Conservation (phyloP, 2,797 vertebrate species). For the Enteromius paludinosus region DNA sequence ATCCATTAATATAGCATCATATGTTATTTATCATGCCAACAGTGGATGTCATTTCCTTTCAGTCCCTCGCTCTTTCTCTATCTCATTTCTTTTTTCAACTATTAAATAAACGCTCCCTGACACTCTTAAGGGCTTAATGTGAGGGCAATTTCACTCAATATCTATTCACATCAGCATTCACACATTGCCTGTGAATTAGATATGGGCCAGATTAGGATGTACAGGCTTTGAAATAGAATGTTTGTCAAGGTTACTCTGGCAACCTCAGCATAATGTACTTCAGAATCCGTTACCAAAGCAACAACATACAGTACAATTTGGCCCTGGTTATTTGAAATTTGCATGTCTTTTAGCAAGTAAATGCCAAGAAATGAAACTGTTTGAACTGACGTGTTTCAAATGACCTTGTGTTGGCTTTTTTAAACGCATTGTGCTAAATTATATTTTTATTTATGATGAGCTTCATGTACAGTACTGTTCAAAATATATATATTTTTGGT, state of each 20-base stretch:
- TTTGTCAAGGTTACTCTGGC: constrained; percentile 26
- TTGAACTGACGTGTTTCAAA: constrained; percentile 13
- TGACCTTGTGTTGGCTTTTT: neutral
- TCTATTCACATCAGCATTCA: constrained; percentile 23
- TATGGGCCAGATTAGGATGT: neutral
- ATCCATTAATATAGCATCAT: constrained; percentile 30
- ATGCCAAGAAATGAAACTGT: constrained; percentile 11
- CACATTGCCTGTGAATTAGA: constrained; percentile 7
- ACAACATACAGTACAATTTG: constrained; percentile 2
- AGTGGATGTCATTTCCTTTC: constrained; percentile 32
- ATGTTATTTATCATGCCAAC: constrained; percentile 34
- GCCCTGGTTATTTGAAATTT: constrained; percentile 28
- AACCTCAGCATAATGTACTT: constrained; percentile 19
- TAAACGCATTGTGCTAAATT: neutral
- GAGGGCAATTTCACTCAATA: neutral
- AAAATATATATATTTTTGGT: neutral
- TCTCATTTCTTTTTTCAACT: constrained; percentile 1
- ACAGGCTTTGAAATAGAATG: constrained; percentile 23
- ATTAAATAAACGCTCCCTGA: neutral
- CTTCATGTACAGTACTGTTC: neutral
- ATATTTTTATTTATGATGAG: constrained; percentile 7
- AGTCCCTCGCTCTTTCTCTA: neutral
- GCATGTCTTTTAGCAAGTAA: constrained; percentile 20
- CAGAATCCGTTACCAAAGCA: constrained; percentile 25
- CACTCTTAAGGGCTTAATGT: constrained; percentile 9